phyloP scores from a whole-genome alignment of 2,113 vertebrate genomes.

The Crotalus tigris region DNA sequence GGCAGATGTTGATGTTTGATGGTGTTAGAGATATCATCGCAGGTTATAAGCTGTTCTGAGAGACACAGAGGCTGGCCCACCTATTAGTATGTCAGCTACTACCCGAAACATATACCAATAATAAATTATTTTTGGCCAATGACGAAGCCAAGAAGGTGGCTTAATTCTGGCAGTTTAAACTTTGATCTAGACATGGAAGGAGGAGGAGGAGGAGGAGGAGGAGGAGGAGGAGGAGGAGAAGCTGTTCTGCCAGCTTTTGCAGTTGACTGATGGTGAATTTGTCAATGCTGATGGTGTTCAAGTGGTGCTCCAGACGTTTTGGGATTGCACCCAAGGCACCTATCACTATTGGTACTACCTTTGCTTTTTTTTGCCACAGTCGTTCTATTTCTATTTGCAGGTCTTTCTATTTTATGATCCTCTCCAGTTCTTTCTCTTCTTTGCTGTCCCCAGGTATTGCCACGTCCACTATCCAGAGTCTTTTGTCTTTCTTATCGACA shows the following conservation, averaged over 20 bases:
- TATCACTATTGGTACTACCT: background rate
- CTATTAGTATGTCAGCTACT: background rate
- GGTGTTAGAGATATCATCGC: background rate
- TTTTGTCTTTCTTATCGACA: background rate
- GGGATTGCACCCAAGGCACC: background rate
- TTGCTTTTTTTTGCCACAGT: background rate
- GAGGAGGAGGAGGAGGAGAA: too few species aligned
- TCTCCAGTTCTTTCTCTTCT: background rate
- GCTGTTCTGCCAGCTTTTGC: background rate
- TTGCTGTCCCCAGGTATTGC: background rate
- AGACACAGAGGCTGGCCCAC: too few species aligned
- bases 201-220: background rate
- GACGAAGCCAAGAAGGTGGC: background rate
- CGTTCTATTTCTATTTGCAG: background rate
- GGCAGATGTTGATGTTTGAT: background rate
- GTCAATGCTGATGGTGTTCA: background rate
- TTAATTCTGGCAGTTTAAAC: background rate
- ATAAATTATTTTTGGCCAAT: background rate
- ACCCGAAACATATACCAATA: background rate
- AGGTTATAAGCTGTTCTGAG: background rate
- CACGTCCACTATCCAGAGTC: background rate
- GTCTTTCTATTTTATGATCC: background rate
- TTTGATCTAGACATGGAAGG: background rate
- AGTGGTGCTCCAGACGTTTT: background rate
- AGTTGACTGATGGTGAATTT: too few species aligned